Evolutionary conservation across 2,797 vertebrate species (phyloP), one percentile per base, ranked within the genome.

Genomic region (Fringilla coelebs): DNA sequence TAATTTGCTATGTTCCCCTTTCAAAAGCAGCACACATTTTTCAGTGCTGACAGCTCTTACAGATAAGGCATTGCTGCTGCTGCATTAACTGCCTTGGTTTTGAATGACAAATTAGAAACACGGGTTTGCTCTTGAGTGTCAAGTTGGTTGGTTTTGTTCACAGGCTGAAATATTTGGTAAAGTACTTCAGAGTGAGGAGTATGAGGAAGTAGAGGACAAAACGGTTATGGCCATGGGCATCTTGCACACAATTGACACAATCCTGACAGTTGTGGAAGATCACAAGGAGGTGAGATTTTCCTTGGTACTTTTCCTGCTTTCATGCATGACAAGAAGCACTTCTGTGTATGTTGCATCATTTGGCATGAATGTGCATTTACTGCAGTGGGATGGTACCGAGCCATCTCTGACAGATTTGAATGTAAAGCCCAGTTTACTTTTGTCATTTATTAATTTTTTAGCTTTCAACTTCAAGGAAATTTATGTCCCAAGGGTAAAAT

Each of bases 81-180:
- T 95, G 79, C 57, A 15, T 86, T 83, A 72, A 22, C 58, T 85
- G 28, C 77, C 54, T 78, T 85, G 62, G 26, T 61, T 89, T 93
- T 88, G 60, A 68, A n/a, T 83, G 58, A 68, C 57, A 74, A 83
- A 82, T 68, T 29, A 63, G 67, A 71, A 90, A 48, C 43, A 19
- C 1, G 18, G 24, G 19, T 84, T 89, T 76, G 32, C 43, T 90
- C 38, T 82, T 82, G 63, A 91, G 61, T 79, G 25, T 92, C 60
- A 88, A 31, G 5, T 31, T 70, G 38, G 9, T 73, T 86, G 17
- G 0, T 66, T 67, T 74, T 90, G 76, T 93, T 70, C 65, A 11
- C 92, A 99, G 99, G 99, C 99, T 19, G 99, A 99, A 97, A 99
- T 99, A 97, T 99, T 99, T 97, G 98, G 98, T 77, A 99, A 98